phyloP scores from a whole-genome alignment of 2,113 vertebrate genomes.

The Protomyctophum bolini region DNA sequence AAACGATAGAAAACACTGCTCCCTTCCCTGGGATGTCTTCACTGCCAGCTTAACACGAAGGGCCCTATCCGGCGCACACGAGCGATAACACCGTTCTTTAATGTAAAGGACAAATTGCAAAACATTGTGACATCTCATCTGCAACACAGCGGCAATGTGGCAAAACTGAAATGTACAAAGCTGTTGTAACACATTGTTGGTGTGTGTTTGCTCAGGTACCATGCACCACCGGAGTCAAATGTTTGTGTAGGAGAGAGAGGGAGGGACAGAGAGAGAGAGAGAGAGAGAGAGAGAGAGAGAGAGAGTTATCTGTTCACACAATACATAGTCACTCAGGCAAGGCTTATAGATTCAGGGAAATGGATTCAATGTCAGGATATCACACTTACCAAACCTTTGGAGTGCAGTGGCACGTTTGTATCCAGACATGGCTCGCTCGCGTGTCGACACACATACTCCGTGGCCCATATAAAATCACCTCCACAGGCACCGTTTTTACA shows the following conservation, averaged over 20 bases:
- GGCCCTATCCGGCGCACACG: constrained; percentile 39
- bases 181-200: constrained; percentile 63
- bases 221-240: constrained; percentile 58
- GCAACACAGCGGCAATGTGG: constrained; percentile 61
- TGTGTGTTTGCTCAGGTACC: constrained; percentile 65
- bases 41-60: constrained; percentile 31
- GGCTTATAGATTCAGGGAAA: constrained; percentile 71
- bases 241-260: constrained; percentile 37
- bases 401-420: constrained; percentile 57
- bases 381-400: constrained; percentile 66
- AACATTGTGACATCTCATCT: constrained; percentile 67
- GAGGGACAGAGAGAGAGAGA: constrained; percentile 1
- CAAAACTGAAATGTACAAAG: constrained; percentile 58
- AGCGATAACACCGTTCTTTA: constrained; percentile 61
- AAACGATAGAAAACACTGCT: constrained; percentile 16
- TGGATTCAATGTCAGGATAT: constrained; percentile 71
- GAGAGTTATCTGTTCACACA: constrained; percentile 65
- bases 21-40: constrained; percentile 33
- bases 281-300: constrained; percentile 11
- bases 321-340: constrained; percentile 68
- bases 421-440: constrained; percentile 45
- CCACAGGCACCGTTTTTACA: constrained; percentile 49
- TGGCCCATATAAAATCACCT: constrained; percentile 61
- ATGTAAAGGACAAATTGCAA: constrained; percentile 59
- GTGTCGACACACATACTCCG: constrained; percentile 58